Evolutionary conservation across 2,113 vertebrate genomes (phyloP), one percentile per base, ranked within the genome.

Genomic region (Notothenia coriiceps): DNA sequence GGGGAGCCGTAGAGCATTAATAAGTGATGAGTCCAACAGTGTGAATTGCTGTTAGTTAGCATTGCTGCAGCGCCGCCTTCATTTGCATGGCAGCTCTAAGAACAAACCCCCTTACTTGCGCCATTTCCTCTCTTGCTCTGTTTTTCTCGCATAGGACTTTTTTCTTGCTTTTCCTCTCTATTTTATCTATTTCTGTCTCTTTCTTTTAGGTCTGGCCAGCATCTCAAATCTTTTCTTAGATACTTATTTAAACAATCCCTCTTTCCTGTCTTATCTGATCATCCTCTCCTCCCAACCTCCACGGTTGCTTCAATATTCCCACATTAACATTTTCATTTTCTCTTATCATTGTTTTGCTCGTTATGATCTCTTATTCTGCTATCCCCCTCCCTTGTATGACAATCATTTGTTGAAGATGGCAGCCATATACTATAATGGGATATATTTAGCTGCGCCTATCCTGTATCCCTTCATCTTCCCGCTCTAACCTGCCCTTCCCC

Each of bases 11-110:
- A 91, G 85, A 93, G 93, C 94, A 96, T 95, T 94, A 95, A 95
- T 95, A 96, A 94, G 91, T 95, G 94, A 95, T 95, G 94, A 94
- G 92, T 92, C 92, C 93, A 94, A 93, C 93, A 90, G 94, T 94
- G 93, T 93, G 89, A 94, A 95, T 92, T 93, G 91, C 92, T 91
- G 88, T 94, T 95, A 91, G 92, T 95, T 95, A 94, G 93, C 91
- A 88, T 92, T 90, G 92, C 94, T 88, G 92, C 92, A 84, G 91
- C 87, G 54, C 89, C 79, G 55, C 85, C 90, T 86, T 93, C 91
- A 94, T 95, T 94, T 94, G 93, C 94, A 95, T 95, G 89, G 87
- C 85, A 91, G 93, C 87, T 81, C 86, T 60, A 66, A 88, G 87
- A 93, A 89, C 82, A 92, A 91, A 88, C 92, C 89, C 74, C 72